These are phyloP conservation scores for Dolomedes plantarius DNA, from an alignment of 2,888 invertebrate species.

Conservation along the genomic window DNA sequence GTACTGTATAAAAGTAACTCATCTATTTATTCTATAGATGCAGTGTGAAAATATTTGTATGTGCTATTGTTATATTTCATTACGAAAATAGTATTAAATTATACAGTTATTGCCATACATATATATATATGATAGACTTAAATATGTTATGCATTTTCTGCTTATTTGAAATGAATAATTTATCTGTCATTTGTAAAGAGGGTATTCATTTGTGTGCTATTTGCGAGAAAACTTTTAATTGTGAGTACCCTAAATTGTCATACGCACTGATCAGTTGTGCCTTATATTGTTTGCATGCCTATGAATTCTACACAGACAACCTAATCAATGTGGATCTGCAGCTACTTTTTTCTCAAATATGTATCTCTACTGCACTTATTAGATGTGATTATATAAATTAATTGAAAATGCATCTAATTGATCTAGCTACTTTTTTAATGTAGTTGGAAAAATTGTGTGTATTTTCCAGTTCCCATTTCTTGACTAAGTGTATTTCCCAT, in stretches of 20 bases:
- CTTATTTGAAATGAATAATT: no score
- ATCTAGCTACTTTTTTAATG: no score
- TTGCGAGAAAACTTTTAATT: background rate
- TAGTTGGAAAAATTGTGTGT: no score
- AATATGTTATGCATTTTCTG: no score
- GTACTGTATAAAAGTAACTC: background rate
- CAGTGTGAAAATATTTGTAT: background rate
- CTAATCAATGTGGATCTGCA: background rate
- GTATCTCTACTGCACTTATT: background rate
- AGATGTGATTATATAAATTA: background rate
- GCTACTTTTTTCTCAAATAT: background rate
- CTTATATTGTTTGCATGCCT: slow-evolving; percentile 7
- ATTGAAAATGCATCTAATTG: no score
- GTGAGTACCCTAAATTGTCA: background rate
- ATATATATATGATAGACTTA: no score
- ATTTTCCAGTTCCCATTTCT: no score
- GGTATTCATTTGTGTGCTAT: background rate
- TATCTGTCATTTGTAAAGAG: background rate
- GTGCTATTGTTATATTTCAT: background rate
- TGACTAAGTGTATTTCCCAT: no score
- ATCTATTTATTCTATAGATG: no score
- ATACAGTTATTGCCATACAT: no score
- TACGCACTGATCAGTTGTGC: slow-evolving; percentile 12
- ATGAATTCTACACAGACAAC: background rate
- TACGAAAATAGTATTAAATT: background rate